Base-by-base conservation (phyloP, 2,888 invertebrate species). In the Sipha maydis region DNA sequence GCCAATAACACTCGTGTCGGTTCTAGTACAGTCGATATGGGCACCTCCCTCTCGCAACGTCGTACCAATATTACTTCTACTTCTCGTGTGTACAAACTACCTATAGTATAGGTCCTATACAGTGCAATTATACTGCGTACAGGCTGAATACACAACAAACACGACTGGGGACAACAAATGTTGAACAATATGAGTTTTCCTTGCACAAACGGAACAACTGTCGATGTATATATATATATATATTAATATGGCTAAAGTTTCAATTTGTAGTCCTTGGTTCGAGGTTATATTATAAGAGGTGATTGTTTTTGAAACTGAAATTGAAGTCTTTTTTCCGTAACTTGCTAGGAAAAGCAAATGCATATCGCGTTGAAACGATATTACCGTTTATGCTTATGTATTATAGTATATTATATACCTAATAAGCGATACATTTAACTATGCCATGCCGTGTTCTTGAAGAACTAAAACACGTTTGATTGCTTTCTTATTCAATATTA, bases 261-360 rank as follows among this genome's bases (percentile, higher is more conserved):
- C 14, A 56, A 34, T 14, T 31, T 14, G 31, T 17, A 25, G 71
- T 4, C 28, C 9, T 19, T 11, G 17, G 4, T 19, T 61, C 3
- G 1, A 61, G 14, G 8, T 75, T 73, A 73, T 31, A 28, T 21
- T 56, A 8, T 34, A 25, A 34, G 79, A 17, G 61, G 31, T 61
- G 48, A 48, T 77, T 85, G 77, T 85, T 76, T 41, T 77, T 85
- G 77, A 85, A 77, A 78, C 77, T 85, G 77, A 69, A 85, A 85
- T 69, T 67, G 31, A 31, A 31, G 21, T 31, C 41, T 14, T 25
- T 25, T 67, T 76, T 61, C 19, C 14, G 48, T 21, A 77, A 77
- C 77, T 77, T 85, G 25, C 17, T 7, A 41, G 25, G 77, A 48
- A 85, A 77, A 67, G 21, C 54, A 14, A 48, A 79, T 21, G 34